Evolutionary conservation across 2,113 vertebrate genomes (phyloP), one percentile per base, ranked within the genome.

Genomic region (Tricholaema leucomelas): DNA sequence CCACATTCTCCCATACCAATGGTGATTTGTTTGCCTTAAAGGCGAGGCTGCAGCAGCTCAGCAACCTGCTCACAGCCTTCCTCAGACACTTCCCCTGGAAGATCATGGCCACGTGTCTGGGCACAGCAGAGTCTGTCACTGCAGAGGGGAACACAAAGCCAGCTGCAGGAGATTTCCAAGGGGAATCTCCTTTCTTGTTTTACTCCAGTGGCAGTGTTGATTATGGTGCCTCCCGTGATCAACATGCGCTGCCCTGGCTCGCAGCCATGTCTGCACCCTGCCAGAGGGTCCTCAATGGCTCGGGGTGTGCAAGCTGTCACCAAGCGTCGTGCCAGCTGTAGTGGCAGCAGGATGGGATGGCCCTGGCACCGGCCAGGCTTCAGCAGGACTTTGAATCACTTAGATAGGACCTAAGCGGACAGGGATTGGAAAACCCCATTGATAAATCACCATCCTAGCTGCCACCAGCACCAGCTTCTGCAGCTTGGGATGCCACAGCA

Each of bases 171-270:
- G 9, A 64, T 44, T 64, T 81, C 46, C 28, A 48, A 18, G 18
- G 18, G 20, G 38, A 65, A 54, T 52, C 46, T 70, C 46, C 35
- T 40, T 27, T 31, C 58, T n/a, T 7, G 23, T 50, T 76, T 65
- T 19, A 35, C 25, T 42, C 50, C 14, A 36, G 46, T 0, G 1
- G 33, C 25, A 13, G 25, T 44, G 25, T 13, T 1, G 3, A 42
- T 48, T 48, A 13, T 0, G 6, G 36, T 0, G 3, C 42, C 17
- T 36, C 27, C 17, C 24, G 4, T 1, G 0, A 38, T 27, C 9
- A 56, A 15, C 0, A 1, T 0, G 5, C 24, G 33, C 46, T 24
- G 35, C 1, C 1, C 21, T 48, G 0, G 4, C 72, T 25, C 1
- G 0, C 59, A 71, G 64, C 24, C 31, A 63, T 14, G 31, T 8